Percentiles rank a stretch among this genome's conserved stretches.
phyloP scores from a whole-genome alignment of 2,888 invertebrate species.

The Schizaphis graminum region DNA sequence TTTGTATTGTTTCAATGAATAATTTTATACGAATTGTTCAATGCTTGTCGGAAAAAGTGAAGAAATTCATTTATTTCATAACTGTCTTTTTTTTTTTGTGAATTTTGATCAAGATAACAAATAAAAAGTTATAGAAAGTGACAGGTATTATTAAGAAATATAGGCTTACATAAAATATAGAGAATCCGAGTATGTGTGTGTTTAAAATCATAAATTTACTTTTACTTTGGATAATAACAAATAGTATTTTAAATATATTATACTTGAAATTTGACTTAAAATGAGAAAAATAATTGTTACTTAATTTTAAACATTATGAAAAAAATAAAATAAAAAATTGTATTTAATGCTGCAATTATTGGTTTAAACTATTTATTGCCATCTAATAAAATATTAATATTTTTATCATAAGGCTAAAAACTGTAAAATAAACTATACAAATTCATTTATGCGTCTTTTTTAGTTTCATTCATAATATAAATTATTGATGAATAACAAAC shows the following conservation, averaged over 20 bases:
- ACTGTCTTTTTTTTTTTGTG: background rate
- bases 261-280: background rate
- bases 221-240: background rate
- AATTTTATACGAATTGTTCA: background rate
- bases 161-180: background rate
- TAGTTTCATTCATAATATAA: background rate
- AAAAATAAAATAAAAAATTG: background rate
- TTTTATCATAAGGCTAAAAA: background rate
- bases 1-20: conserved; percentile 16
- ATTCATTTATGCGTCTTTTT: background rate
- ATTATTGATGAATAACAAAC: background rate
- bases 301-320: background rate
- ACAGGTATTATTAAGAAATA: background rate
- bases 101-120: background rate
- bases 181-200: background rate
- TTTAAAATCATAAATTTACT: background rate
- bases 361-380: background rate
- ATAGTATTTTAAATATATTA: background rate
- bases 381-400: background rate
- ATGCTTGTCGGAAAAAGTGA: background rate
- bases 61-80: background rate
- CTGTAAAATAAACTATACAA: background rate
- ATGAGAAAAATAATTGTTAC: background rate
- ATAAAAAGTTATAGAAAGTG: background rate
- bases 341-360: background rate